A percentile compares a stretch with the other conserved stretches of the same genome.
phyloP scores from a whole-genome alignment of 2,797 vertebrate genomes.

The Tarsius wallacei region DNA sequence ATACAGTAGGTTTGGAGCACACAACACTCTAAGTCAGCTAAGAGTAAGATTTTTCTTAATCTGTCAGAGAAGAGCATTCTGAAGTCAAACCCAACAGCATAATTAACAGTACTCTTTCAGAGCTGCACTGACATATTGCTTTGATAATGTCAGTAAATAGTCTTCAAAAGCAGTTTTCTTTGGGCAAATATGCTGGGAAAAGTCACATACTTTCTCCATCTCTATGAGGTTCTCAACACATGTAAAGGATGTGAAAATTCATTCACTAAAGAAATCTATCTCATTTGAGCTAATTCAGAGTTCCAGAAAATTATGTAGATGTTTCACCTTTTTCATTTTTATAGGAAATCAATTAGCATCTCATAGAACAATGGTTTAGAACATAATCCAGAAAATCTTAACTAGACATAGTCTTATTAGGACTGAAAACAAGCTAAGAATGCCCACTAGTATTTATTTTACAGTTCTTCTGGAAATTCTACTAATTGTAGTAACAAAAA shows the following conservation, averaged over 20 bases:
- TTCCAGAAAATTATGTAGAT: constrained; percentile 17
- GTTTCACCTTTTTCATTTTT: not conserved
- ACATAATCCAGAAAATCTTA: not conserved
- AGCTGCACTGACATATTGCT: not conserved
- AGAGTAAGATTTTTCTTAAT: not conserved
- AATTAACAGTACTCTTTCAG: not conserved
- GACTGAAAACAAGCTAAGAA: not conserved
- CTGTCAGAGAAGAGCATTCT: not conserved
- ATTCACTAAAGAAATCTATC: not conserved
- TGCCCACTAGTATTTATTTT: not conserved
- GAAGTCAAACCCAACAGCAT: constrained; percentile 7
- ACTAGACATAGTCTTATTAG: not conserved
- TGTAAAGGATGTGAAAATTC: not conserved
- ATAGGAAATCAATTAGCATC: not conserved
- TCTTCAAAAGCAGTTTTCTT: not conserved
- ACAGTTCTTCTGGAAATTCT: not conserved
- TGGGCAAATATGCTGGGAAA: not conserved
- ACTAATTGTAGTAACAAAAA: not conserved
- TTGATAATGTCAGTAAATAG: not conserved
- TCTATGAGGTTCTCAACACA: not conserved
- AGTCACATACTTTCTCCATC: not conserved
- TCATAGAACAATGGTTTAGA: not conserved
- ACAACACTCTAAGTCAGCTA: not conserved
- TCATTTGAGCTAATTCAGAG: not conserved
- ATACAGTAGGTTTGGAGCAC: not conserved